phyloP scores from a whole-genome alignment of 2,797 vertebrate genomes.

The Masticophis lateralis region DNA sequence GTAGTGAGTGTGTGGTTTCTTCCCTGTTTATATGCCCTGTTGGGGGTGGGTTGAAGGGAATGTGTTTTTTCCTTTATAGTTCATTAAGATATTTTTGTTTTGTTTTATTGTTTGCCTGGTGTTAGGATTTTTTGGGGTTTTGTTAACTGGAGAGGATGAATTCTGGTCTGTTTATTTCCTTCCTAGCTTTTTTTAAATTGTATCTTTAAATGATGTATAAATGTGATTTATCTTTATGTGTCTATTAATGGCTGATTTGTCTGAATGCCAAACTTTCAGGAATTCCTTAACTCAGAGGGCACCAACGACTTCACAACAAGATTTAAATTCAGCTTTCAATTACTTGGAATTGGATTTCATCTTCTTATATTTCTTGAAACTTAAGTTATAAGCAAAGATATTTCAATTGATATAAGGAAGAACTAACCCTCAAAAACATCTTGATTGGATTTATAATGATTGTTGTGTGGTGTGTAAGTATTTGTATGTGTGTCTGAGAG shows the following conservation, averaged over 20 bases:
- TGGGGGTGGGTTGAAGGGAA: neutral
- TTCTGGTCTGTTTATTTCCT: neutral
- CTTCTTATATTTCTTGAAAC: slow-evolving; percentile 12
- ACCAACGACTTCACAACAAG: neutral
- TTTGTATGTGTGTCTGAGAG: neutral
- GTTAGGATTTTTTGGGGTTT: neutral
- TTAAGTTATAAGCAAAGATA: slow-evolving; percentile 37
- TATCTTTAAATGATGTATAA: too few species aligned
- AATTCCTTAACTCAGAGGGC: neutral
- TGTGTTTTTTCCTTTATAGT: neutral
- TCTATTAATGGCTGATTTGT: neutral
- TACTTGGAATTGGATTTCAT: neutral
- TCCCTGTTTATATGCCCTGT: neutral
- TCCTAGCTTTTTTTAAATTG: neutral
- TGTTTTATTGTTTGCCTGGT: neutral
- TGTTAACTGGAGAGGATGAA: neutral
- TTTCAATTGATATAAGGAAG: slow-evolving; percentile 36
- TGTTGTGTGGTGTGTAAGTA: slow-evolving; percentile 30
- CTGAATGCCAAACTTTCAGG: neutral
- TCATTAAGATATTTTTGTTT: neutral
- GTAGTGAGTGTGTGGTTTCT: neutral
- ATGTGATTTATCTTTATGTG: too few species aligned
- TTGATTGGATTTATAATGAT: slow-evolving; percentile 38
- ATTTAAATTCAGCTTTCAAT: neutral
- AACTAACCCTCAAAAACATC: slow-evolving; percentile 4